Percentiles rank a stretch among this genome's conserved stretches.
Conservation (phyloP, 2,888 invertebrate genomes). For the Agonopterix arenella region DNA sequence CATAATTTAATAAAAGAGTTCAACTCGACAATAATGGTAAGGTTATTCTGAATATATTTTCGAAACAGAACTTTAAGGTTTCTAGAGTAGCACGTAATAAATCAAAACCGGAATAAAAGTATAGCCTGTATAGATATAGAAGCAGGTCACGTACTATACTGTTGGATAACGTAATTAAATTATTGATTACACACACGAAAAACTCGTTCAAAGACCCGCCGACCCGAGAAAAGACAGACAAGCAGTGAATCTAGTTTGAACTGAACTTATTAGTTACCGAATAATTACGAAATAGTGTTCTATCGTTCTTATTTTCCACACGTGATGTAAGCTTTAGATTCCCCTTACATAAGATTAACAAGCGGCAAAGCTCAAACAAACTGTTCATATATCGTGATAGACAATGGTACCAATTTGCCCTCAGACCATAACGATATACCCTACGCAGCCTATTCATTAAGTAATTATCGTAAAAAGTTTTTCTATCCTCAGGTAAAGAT, state of each 20-base stretch:
- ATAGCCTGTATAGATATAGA: not conserved
- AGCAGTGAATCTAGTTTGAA: slow-evolving; percentile 41
- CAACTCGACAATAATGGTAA: too few relatives aligned
- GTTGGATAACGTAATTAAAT: slow-evolving; percentile 28
- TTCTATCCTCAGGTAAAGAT: slow-evolving; percentile 37
- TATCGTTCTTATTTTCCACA: slow-evolving; percentile 27
- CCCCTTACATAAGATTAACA: slow-evolving; percentile 33
- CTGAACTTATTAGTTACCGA: slow-evolving; percentile 35
- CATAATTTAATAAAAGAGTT: slow-evolving; percentile 1
- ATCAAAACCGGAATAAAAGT: too few relatives aligned
- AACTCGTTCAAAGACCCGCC: slow-evolving; percentile 17
- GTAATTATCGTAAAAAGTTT: slow-evolving; percentile 39
- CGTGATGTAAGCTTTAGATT: slow-evolving; percentile 33
- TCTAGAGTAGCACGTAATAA: too few relatives aligned
- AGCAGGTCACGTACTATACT: slow-evolving; percentile 7
- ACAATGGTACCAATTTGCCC: slow-evolving; percentile 27
- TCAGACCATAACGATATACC: slow-evolving; percentile 10
- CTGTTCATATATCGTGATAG: slow-evolving; percentile 17
- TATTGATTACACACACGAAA: slow-evolving; percentile 12
- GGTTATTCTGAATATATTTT: too few relatives aligned
- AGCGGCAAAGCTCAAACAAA: slow-evolving; percentile 26
- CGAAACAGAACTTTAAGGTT: too few relatives aligned
- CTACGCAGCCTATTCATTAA: slow-evolving; percentile 34
- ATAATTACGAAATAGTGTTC: slow-evolving; percentile 44
- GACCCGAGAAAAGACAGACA: slow-evolving; percentile 30